phyloP scores from a whole-genome alignment of 2,113 vertebrate species.

The Hydrochoerus hydrochaeris region DNA sequence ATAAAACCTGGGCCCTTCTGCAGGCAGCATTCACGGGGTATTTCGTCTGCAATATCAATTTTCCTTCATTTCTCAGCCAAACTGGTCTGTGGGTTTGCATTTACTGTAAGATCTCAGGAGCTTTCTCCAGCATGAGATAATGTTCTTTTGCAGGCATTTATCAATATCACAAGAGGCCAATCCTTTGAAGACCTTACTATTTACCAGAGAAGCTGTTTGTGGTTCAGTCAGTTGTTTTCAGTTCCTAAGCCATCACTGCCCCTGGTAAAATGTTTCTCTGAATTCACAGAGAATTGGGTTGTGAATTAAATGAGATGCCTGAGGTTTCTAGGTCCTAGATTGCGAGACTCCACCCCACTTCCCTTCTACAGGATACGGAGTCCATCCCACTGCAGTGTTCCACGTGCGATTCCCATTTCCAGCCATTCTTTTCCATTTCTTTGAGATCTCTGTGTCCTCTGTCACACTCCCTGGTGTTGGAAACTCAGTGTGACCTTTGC shows the following conservation, averaged over 20 bases:
- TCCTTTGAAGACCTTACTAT: neutral
- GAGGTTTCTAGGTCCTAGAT: neutral
- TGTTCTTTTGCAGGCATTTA: neutral
- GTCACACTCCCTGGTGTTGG: neutral
- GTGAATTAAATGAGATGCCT: neutral
- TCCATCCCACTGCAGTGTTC: neutral
- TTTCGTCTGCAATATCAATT: neutral
- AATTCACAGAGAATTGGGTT: neutral
- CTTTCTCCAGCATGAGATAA: neutral
- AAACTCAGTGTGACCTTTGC: neutral
- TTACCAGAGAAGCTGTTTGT: neutral
- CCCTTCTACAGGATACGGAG: accelerated
- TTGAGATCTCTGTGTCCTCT: neutral
- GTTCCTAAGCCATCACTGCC: neutral
- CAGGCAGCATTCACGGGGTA: neutral
- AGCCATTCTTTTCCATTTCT: neutral
- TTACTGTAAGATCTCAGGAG: neutral
- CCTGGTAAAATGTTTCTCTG: neutral
- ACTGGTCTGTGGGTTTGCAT: neutral
- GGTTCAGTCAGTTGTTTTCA: neutral
- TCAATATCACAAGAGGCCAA: neutral
- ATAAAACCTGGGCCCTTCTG: neutral
- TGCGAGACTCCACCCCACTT: neutral
- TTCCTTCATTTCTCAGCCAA: slow-evolving; percentile 13
- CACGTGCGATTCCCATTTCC: neutral